These are phyloP conservation scores for Stichopus horrens DNA, from an alignment of 53 echinoderm and acorn worm genomes.

Conservation along the genomic window DNA sequence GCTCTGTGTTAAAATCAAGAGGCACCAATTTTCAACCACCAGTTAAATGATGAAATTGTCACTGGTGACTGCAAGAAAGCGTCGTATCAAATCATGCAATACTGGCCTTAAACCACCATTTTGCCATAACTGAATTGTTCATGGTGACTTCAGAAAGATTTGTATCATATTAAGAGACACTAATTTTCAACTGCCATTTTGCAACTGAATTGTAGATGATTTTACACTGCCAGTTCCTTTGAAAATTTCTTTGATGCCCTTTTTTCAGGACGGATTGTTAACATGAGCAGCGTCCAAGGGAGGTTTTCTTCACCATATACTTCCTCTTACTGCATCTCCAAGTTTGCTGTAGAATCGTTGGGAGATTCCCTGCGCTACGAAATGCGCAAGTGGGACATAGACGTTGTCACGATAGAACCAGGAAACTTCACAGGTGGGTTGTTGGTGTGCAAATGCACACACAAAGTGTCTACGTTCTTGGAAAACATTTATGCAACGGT, in stretches of 20 bases:
- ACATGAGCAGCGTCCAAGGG: constrained; percentile 65
- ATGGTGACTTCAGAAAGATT: background rate
- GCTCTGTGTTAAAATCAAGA: too few species aligned
- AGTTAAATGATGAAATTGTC: too few species aligned
- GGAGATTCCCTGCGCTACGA: constrained; percentile 65
- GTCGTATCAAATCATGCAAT: too few species aligned
- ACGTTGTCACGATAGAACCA: constrained; percentile 64
- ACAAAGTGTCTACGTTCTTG: too few species aligned
- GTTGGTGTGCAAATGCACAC: too few species aligned
- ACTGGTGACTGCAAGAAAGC: too few species aligned
- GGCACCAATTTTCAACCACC: too few species aligned
- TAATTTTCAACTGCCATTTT: too few species aligned
- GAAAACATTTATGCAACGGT: too few species aligned
- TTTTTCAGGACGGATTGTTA: constrained; percentile 65
- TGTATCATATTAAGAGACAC: too few species aligned
- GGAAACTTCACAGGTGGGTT: constrained; percentile 72
- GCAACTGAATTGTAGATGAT: background rate
- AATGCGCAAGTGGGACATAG: constrained; percentile 67
- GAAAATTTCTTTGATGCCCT: background rate
- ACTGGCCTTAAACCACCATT: too few species aligned
- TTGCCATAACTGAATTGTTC: too few species aligned
- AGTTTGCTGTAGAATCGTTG: constrained; percentile 69
- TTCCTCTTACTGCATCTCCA: constrained; percentile 64
- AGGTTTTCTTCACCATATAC: constrained; percentile 44
- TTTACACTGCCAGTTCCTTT: background rate